Base-by-base conservation (phyloP, 2,797 vertebrate genomes). In the Falco peregrinus region DNA sequence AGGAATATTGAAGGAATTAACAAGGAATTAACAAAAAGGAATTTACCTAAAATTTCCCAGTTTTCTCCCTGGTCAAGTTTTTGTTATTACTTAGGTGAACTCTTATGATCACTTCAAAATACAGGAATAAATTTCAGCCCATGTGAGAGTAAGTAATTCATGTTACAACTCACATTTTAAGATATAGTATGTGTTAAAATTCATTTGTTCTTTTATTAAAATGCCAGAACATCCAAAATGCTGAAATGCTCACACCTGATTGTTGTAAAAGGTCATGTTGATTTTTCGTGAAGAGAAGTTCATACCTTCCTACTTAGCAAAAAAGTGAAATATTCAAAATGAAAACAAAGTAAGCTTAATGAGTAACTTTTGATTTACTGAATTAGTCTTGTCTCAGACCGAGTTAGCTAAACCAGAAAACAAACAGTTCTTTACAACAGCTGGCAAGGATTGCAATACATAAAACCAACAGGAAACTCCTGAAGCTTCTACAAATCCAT, bases 191-290 rank as follows among this genome's bases (percentile, higher is more conserved):
- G 25, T 41, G 86, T 89, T 90, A 69, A 93, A 84, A 86, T 84
- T 74, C 70, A 65, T 87, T 64, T 94, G 19, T 20, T 92, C 61
- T 91, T 60, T 68, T 84, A 70, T 26, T 75, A 64, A 95, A 96
- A 96, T 85, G 71, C 91, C 82, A 63, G 76, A 81, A 84, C 67
- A 93, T 43, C 19, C 50, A 90, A 90, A 86, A 81, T 50, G 68
- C 90, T 90, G 41, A 88, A 91, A 87, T 68, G 61, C 37, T 63
- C 83, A 48, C 61, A 90, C 82, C 82, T 87, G 47, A 45, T 95
- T 93, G 89, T 84, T 79, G 41, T 73, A 78, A 93, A 96, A 94
- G 96, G 95, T 97, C 90, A 87, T 25, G 80, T 94, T 96, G 95
- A 94, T 94, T 86, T 95, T 94, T 92, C 80, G 71, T 19, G 25